Conservation (phyloP, 2,113 vertebrate species). For the Anolis carolinensis region DNA sequence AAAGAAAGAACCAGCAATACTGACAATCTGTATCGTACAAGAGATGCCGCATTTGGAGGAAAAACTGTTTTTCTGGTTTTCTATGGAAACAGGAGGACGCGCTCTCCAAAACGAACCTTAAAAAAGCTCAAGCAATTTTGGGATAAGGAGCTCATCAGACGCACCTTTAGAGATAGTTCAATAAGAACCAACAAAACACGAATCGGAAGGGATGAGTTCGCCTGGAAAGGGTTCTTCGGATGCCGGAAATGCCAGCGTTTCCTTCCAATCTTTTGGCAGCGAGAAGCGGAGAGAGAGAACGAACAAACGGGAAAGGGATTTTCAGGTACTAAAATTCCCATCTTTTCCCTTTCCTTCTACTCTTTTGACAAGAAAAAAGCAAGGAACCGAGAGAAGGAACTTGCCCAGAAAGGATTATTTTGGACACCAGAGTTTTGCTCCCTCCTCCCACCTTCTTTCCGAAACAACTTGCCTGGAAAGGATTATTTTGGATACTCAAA, state of each 20-base stretch:
- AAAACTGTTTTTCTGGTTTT: conserved; percentile 49
- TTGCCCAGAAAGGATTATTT: background rate
- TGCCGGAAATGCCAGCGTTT: too few species aligned
- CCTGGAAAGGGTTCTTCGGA: too few species aligned
- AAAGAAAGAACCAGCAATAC: conserved; percentile 88
- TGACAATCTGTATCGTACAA: conserved; percentile 93
- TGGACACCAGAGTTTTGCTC: too few species aligned
- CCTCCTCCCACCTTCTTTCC: too few species aligned
- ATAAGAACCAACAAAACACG: too few species aligned
- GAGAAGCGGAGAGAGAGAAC: background rate
- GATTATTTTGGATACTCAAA: too few species aligned
- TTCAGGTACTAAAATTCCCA: too few species aligned
- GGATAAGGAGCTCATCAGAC: background rate
- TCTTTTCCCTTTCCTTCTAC: too few species aligned
- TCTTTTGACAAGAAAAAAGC: too few species aligned
- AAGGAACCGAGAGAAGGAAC: background rate
- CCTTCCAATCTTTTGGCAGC: too few species aligned
- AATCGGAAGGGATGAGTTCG: too few species aligned
- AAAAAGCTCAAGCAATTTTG: background rate
- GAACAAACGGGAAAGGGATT: background rate
- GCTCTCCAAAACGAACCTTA: background rate
- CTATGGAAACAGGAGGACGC: conserved; percentile 45
- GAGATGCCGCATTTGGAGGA: conserved; percentile 44
- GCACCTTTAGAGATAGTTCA: background rate
- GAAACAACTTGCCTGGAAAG: too few species aligned